Evolutionary conservation across 2,797 vertebrate species (phyloP).

Genomic region (Pantherophis alleghaniensis): DNA sequence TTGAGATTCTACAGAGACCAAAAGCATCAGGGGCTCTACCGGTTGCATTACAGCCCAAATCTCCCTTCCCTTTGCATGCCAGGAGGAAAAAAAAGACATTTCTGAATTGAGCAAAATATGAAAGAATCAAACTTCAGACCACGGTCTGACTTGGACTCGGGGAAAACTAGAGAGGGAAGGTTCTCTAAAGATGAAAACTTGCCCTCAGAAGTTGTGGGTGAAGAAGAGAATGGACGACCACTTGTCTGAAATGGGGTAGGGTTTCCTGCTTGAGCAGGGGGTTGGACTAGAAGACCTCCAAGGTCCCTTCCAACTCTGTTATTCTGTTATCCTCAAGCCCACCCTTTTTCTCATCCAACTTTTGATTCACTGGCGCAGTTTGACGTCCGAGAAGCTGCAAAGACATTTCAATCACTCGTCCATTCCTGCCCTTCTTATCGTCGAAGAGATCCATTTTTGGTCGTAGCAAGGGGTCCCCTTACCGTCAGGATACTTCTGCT

Average conservation of each 20-base stretch:
- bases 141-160: not conserved
- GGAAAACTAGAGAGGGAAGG: not conserved
- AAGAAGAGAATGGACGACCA: no score
- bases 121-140: not conserved
- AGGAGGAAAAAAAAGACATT: accelerated
- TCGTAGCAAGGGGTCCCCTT: not conserved
- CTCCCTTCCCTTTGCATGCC: not conserved
- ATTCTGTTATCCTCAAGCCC: not conserved
- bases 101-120: not conserved
- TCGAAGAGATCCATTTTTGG: not conserved
- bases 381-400: not conserved
- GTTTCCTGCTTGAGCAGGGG: not conserved
- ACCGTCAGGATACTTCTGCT: constrained; percentile 78
- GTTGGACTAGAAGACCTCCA: no score
- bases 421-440: no score
- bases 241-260: not conserved
- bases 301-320: no score
- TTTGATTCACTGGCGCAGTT: not conserved
- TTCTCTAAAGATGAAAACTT: not conserved
- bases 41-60: no score
- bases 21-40: not conserved
- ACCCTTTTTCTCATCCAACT: not conserved
- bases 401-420: accelerated
- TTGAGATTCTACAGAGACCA: constrained; percentile 82
- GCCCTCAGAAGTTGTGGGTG: not conserved